Conservation (phyloP, 2,888 invertebrate species). For the Lacanobia wlatinum region DNA sequence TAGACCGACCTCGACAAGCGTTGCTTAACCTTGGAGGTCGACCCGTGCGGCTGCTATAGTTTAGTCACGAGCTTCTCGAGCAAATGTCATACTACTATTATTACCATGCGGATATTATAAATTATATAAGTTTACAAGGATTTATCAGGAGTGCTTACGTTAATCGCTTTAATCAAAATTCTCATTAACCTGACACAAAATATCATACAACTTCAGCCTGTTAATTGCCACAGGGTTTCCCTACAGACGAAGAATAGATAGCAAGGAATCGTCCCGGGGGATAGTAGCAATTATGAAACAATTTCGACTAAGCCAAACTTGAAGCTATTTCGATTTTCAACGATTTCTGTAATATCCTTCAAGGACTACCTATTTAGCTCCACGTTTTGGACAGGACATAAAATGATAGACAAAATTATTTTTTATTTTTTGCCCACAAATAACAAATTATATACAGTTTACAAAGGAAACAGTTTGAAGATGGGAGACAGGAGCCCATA, state of each 20-base stretch:
- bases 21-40: too few species aligned
- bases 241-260: conserved; percentile 32
- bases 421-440: too few species aligned
- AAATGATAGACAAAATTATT: too few species aligned
- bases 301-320: conserved; percentile 30
- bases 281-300: conserved; percentile 46
- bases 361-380: not conserved
- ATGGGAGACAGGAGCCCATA: too few species aligned
- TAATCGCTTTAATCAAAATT: conserved; percentile 28
- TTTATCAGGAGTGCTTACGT: not conserved
- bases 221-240: conserved; percentile 37
- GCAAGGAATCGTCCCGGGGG: conserved; percentile 41
- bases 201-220: conserved; percentile 35
- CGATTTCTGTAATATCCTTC: conserved; percentile 1
- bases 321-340: conserved; percentile 29
- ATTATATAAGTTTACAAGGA: not conserved
- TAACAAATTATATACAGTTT: too few species aligned
- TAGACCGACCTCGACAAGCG: too few species aligned
- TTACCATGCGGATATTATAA: not conserved
- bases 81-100: not conserved
- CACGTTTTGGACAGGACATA: not conserved
- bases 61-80: too few species aligned
- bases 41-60: too few species aligned
- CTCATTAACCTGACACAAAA: conserved; percentile 28
- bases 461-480: too few species aligned